Evolutionary conservation across 1,140 invertebrate genomes (phyloP), one percentile per base, ranked within the genome.

Genomic region (Samia ricini): DNA sequence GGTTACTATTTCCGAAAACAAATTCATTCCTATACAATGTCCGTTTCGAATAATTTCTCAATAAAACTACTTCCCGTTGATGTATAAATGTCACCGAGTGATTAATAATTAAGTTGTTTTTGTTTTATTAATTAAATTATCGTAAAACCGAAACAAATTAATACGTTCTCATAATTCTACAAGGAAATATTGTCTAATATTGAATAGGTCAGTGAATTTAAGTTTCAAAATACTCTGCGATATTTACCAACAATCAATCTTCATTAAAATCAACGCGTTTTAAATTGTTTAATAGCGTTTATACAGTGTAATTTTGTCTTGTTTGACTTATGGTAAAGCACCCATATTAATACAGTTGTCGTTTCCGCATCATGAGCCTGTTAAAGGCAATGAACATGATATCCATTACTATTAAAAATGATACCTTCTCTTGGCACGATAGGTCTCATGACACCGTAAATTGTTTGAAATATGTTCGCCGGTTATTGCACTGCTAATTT

Each of bases 351-450:
- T 42, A 33, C 56, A 72, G 23, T 29, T 69, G 72, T 54, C 60
- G 67, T 70, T 83, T 83, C 75, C 74, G 65, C 73, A 68, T 77
- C 68, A 66, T 67, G 69, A 76, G 63, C 67, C 71, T 74, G 77
- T 81, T 81, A 77, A 77, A 79, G 68, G 63, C 74, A 79, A 81
- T 73, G 63, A 81, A 69, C 49, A 51, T 70, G 68, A 74, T 79
- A 72, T 76, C 68, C 61, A 52, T 64, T 66, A 62, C 50, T 64
- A 64, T 68, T 63, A 71, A 68, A 64, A 66, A 65, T 63, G 62
- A 60, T 66, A 62, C 49, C 26, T 61, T 66, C 15, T 18, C n/a
- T 56, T 51, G 26, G 57, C 58, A 61, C 61, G 51, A 68, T 60
- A 63, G 20, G 59, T 68, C 60, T 60, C 58, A 26, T 71, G 64